phyloP scores from a whole-genome alignment of 2,888 invertebrate species.

The Cosmia pyralina region DNA sequence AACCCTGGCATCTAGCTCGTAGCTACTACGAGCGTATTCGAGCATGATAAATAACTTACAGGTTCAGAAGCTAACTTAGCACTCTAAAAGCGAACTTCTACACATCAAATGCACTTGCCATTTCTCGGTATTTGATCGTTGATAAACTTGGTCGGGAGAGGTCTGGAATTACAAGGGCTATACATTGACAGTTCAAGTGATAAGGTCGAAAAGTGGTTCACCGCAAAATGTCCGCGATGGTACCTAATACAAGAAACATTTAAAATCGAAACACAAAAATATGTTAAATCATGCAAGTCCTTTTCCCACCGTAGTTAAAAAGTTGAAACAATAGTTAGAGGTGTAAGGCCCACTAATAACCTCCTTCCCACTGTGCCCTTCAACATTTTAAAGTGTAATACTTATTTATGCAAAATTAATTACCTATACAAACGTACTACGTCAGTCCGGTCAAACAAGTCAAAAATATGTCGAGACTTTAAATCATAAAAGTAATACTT shows the following conservation, averaged over 20 bases:
- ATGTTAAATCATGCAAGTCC: no score
- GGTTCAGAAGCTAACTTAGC: not conserved
- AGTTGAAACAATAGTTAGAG: not conserved
- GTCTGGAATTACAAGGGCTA: not conserved
- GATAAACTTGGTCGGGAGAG: conserved; percentile 5
- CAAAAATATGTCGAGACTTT: conserved; percentile 1
- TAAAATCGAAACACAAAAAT: not conserved
- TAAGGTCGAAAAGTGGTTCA: no score
- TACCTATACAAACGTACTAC: not conserved
- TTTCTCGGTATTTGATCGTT: no score
- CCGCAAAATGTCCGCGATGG: no score
- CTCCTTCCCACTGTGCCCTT: conserved; percentile 9
- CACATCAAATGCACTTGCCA: not conserved
- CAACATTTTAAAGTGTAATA: conserved; percentile 13
- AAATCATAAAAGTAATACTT: not conserved
- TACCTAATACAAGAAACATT: not conserved
- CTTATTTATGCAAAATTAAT: conserved; percentile 3
- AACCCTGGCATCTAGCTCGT: not conserved
- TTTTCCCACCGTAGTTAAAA: not conserved
- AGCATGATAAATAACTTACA: not conserved
- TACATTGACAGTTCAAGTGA: not conserved
- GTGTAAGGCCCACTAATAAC: not conserved
- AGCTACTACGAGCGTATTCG: not conserved
- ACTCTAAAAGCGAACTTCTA: not conserved
- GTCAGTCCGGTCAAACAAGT: conserved; percentile 19